Percentiles rank a stretch among this genome's conserved stretches.
These are phyloP conservation scores for Holothuria glaberrima DNA, from an alignment of 35 echinoderm and acorn worm genomes.

Conservation along the genomic window DNA sequence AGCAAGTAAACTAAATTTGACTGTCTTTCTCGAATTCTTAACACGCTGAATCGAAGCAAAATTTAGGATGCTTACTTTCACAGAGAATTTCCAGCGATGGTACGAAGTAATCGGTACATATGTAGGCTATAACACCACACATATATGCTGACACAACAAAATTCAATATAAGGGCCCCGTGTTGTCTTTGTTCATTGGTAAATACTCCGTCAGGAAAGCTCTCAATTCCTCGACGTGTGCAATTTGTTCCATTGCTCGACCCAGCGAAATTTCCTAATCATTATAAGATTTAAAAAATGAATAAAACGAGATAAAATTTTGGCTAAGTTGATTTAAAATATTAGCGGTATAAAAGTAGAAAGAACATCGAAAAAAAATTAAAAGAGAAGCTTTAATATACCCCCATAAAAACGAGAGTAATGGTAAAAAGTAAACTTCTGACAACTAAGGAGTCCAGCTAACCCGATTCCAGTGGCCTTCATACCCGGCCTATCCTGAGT, in stretches of 20 bases:
- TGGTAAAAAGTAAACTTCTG: too few relatives aligned
- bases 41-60: too few relatives aligned
- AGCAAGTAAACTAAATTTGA: too few relatives aligned
- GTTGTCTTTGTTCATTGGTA: conserved; percentile 51
- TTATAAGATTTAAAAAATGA: background rate
- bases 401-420: too few relatives aligned
- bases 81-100: conserved; percentile 84
- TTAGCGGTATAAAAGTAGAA: too few relatives aligned
- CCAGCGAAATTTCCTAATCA: background rate
- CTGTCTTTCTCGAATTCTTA: too few relatives aligned
- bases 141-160: conserved; percentile 80
- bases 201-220: conserved; percentile 76
- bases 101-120: conserved; percentile 86
- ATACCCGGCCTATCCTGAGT: too few relatives aligned
- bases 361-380: too few relatives aligned
- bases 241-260: conserved; percentile 52
- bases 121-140: conserved; percentile 77
- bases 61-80: conserved; percentile 67
- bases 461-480: too few relatives aligned
- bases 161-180: conserved; percentile 75
- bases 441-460: too few relatives aligned
- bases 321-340: too few relatives aligned
- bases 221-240: conserved; percentile 65
- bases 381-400: too few relatives aligned
- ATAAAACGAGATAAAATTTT: background rate